phyloP scores from a whole-genome alignment of 2,113 vertebrate species.

The Sorex fumeus region DNA sequence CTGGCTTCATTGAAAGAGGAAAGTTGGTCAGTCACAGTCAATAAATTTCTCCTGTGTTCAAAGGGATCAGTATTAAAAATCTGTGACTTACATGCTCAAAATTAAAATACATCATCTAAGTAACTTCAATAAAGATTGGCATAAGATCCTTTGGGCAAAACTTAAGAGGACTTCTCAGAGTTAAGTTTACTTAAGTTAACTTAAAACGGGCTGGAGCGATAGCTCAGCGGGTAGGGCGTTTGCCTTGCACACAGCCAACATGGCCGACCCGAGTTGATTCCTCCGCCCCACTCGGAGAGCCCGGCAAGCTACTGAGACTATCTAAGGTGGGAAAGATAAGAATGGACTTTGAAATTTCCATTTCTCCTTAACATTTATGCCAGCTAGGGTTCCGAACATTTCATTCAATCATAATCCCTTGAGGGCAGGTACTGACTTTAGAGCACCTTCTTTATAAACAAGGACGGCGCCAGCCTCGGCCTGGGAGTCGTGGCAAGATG shows the following conservation, averaged over 20 bases:
- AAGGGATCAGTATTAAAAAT: slow-evolving; percentile 27
- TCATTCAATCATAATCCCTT: not conserved
- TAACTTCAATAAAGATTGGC: not conserved
- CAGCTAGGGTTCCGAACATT: not conserved
- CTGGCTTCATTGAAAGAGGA: not conserved
- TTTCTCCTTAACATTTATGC: slow-evolving; percentile 20
- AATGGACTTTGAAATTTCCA: not conserved
- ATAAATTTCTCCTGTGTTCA: not conserved
- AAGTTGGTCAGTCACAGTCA: not conserved
- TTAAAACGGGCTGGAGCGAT: not conserved
- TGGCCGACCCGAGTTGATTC: too few species aligned
- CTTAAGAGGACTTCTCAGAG: not conserved
- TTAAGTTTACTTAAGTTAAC: not conserved
- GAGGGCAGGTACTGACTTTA: not conserved
- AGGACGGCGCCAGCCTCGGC: too few species aligned
- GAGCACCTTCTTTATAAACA: not conserved
- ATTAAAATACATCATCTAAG: not conserved
- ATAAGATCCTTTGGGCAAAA: not conserved
- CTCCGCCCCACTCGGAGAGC: too few species aligned
- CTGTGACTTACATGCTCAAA: not conserved
- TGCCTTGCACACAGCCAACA: too few species aligned
- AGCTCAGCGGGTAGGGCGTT: too few species aligned
- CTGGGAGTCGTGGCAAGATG: slow-evolving; percentile 1
- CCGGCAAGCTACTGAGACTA: too few species aligned
- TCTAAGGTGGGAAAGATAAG: not conserved